Conservation (phyloP, 1,140 invertebrate genomes). For the Octopus bimaculoides region DNA sequence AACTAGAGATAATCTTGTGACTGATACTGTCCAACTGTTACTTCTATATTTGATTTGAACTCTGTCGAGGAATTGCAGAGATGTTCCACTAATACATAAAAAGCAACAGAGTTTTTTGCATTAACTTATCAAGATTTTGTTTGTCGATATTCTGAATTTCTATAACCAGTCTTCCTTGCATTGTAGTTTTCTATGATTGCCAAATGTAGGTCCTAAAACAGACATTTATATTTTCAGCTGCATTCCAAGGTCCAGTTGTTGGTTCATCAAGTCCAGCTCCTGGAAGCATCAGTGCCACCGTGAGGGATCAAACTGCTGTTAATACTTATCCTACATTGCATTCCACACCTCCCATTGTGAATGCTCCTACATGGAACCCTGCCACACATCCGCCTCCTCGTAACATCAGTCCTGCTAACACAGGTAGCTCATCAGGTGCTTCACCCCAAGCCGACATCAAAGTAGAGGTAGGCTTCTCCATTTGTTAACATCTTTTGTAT, state of each 20-base stretch:
- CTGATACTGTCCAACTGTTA: too few species aligned
- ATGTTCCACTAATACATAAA: too few species aligned
- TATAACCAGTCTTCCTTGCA: too few species aligned
- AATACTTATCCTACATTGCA: constrained; percentile 23
- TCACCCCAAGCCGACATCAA: constrained; percentile 15
- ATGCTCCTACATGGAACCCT: constrained; percentile 30
- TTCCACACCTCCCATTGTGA: constrained; percentile 24
- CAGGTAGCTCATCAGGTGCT: constrained; percentile 5
- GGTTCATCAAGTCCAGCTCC: constrained; percentile 20
- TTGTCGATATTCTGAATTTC: too few species aligned
- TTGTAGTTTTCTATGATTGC: too few species aligned
- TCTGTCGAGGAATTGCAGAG: too few species aligned
- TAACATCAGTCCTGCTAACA: constrained; percentile 28
- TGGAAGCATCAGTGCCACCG: constrained; percentile 27
- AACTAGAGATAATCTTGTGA: too few species aligned
- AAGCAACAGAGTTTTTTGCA: too few species aligned
- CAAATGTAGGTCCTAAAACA: too few species aligned
- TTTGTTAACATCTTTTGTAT: too few species aligned
- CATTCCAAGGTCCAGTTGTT: constrained; percentile 28
- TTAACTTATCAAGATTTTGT: too few species aligned
- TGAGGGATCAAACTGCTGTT: constrained; percentile 25
- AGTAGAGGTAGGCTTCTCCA: constrained; percentile 11
- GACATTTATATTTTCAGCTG: constrained; percentile 15
- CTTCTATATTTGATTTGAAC: too few species aligned
- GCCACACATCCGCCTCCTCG: constrained; percentile 16